Base-by-base conservation (phyloP, 1,140 invertebrate species). In the Drosophila malerkotliana region DNA sequence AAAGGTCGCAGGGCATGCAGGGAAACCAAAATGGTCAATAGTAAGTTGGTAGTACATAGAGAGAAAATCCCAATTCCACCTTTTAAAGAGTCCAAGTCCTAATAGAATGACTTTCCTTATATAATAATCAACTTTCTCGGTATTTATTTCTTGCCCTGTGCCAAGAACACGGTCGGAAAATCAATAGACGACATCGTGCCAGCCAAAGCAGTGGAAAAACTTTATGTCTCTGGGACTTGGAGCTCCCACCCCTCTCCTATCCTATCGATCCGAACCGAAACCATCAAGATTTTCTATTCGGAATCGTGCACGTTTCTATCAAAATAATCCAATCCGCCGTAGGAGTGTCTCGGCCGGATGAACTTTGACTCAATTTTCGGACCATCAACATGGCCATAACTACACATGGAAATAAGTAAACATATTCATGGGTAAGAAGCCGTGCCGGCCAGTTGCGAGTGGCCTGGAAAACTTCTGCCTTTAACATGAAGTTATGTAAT, bases 401-500 rank as follows among this genome's bases (percentile, higher is more conserved):
- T 37, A 32, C 52, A 10, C 8, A 15, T 21, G 6, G 54, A 55
- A 37, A 39, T 24, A 69, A 68, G 56, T 69, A 69, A 68, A 72
- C 51, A 39, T 58, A 67, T 56, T 32, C 18, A 1, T 1, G 18
- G 18, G 1, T 18, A 18, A 18, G 1, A 18, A 18, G 18, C 18
- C 1, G 18, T 18, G 1, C 18, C n/a, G n/a, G n/a, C n/a, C n/a
- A n/a, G 18, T 18, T 18, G 18, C 44, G 45, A 45, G 58, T 75
- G 47, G 56, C 72, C 48, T 59, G 41, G 41, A 34, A 63, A 49
- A 52, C 47, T 62, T 56, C 32, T 66, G 61, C 58, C 63, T 21
- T 41, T 69, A 68, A 77, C 64, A 77, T 68, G 21, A 74, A 77
- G 57, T 84, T 84, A 84, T 85, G 77, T 84, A 84, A 84, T 64